These are phyloP conservation scores for Coturnix japonica DNA, from an alignment of 2,113 vertebrate species.

Conservation along the genomic window DNA sequence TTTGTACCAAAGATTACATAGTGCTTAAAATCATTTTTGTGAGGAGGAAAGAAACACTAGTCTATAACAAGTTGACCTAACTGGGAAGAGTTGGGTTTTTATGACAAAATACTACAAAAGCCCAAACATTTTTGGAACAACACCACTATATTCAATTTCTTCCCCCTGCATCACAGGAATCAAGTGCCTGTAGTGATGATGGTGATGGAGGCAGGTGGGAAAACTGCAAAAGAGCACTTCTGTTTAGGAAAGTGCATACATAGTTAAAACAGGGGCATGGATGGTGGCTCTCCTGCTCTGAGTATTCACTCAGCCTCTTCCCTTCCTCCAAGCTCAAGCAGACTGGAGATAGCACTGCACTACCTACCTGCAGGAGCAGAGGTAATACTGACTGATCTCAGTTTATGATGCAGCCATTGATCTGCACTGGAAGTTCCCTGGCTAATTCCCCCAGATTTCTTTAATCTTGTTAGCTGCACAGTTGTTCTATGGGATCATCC, in stretches of 20 bases:
- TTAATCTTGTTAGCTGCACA: background rate
- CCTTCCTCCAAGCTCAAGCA: background rate
- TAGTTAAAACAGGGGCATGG: background rate
- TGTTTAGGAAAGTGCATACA: background rate
- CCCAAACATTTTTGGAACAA: background rate
- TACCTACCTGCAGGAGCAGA: background rate
- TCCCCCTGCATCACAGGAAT: background rate
- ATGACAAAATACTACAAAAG: background rate
- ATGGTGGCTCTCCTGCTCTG: background rate
- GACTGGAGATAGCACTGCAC: background rate
- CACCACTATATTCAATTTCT: background rate
- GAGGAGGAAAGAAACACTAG: background rate
- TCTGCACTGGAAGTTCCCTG: background rate
- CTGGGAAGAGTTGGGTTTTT: accelerated
- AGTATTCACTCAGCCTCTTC: background rate
- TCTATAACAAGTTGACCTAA: background rate
- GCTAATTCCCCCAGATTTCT: background rate
- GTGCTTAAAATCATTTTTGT: background rate
- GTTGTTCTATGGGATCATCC: background rate
- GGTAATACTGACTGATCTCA: background rate
- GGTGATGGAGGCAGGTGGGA: background rate
- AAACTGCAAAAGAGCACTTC: background rate
- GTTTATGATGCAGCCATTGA: background rate
- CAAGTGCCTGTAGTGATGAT: background rate
- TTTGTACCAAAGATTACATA: background rate